phyloP scores from a whole-genome alignment of 2,797 vertebrate genomes.

The Notolepis coatsorum region DNA sequence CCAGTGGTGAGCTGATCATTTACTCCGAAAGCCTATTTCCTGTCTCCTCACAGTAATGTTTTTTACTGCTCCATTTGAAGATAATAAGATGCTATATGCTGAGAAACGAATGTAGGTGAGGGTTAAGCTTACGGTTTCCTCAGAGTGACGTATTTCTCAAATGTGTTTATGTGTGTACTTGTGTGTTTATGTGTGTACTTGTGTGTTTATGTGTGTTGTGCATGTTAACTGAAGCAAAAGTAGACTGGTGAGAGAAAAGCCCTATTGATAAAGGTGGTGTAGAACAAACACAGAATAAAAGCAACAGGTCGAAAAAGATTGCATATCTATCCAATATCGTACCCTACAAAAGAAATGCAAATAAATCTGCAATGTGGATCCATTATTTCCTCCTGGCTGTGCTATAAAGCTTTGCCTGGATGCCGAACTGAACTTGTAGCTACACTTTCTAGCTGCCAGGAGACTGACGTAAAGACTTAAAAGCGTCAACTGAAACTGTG shows the following conservation, averaged over 20 bases:
- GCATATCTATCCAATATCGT: background rate
- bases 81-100: background rate
- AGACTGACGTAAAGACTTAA: background rate
- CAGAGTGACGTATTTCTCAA: too few relatives aligned
- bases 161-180: too few relatives aligned
- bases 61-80: background rate
- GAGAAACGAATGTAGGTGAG: background rate
- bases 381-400: background rate
- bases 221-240: background rate
- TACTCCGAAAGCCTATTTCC: too few relatives aligned
- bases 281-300: conserved; percentile 21
- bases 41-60: background rate
- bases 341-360: conserved; percentile 12
- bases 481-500: background rate
- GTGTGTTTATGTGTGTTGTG: too few relatives aligned
- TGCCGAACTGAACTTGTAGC: background rate
- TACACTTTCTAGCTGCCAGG: background rate
- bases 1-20: too few relatives aligned
- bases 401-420: background rate
- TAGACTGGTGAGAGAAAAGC: background rate
- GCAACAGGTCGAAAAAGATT: background rate
- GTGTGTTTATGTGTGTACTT: too few relatives aligned
- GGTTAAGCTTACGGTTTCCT: too few relatives aligned
- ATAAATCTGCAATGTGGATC: background rate
- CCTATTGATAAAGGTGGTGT: background rate